Evolutionary conservation across 2,113 vertebrate genomes (phyloP).

Genomic region (Vidua macroura): DNA sequence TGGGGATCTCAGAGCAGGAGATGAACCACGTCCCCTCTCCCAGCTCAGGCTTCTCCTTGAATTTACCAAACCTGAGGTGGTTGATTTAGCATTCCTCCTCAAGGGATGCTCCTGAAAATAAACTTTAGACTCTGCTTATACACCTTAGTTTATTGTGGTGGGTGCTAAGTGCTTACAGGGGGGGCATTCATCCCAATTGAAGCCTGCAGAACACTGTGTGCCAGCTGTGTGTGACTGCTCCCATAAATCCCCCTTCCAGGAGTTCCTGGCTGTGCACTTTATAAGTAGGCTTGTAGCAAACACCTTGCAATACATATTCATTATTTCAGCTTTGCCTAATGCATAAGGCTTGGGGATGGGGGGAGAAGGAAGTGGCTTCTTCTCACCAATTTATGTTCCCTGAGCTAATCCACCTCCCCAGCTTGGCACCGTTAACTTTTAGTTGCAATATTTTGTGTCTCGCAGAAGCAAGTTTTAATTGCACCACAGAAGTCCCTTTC

Average conservation of each 20-base stretch:
- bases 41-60: neutral
- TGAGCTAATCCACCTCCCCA: conserved; percentile 34
- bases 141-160: neutral
- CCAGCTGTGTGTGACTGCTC: conserved; percentile 29
- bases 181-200: neutral
- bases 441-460: neutral
- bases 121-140: neutral
- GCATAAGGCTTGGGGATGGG: neutral
- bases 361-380: neutral
- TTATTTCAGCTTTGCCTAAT: conserved; percentile 25
- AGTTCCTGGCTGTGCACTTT: conserved; percentile 1
- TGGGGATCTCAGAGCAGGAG: neutral
- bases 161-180: neutral
- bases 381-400: conserved; percentile 31
- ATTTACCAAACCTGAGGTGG: neutral
- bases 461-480: conserved; percentile 29
- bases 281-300: conserved; percentile 21
- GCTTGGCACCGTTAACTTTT: conserved; percentile 21
- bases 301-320: conserved; percentile 55
- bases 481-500: neutral
- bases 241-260: conserved; percentile 35
- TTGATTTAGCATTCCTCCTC: neutral
- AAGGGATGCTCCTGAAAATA: neutral
- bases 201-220: neutral
- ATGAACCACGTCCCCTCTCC: rapidly evolving